Evolutionary conservation across 2,888 invertebrate species (phyloP).

Genomic region (Lepidocyrtinus sp.): DNA sequence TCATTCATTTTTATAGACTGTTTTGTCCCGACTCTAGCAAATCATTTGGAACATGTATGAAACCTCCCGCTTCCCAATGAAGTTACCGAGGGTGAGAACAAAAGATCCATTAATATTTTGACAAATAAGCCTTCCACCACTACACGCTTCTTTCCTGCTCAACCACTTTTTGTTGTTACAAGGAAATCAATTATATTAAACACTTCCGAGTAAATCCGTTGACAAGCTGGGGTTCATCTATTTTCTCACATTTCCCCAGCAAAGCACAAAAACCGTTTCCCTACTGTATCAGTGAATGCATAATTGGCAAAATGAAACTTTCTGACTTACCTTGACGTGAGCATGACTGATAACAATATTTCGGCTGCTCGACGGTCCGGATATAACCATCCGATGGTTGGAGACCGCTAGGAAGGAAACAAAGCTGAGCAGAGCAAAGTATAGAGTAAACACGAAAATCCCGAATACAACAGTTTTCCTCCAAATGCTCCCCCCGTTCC

Average conservation of each 20-base stretch:
- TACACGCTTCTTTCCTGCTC: too few species aligned
- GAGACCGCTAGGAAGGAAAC: slow-evolving; percentile 68
- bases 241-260: neutral
- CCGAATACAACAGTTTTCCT: slow-evolving; percentile 68
- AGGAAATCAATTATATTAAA: neutral
- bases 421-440: slow-evolving; percentile 68
- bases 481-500: slow-evolving; percentile 62
- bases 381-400: slow-evolving; percentile 61
- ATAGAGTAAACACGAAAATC: slow-evolving; percentile 67
- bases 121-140: too few species aligned
- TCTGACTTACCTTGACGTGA: slow-evolving; percentile 44
- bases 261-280: neutral
- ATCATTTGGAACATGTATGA: neutral
- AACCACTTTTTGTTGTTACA: too few species aligned
- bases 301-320: neutral
- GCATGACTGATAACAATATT: slow-evolving; percentile 25
- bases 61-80: neutral
- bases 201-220: neutral
- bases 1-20: slow-evolving; percentile 1
- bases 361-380: slow-evolving; percentile 37
- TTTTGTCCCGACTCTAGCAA: neutral
- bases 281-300: neutral
- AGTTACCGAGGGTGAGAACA: neutral
- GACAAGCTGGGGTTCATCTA: neutral
- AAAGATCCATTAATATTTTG: too few species aligned